Evolutionary conservation across 2,797 vertebrate species (phyloP), one percentile per base, ranked within the genome.

Genomic region (Hylomyscus alleni): DNA sequence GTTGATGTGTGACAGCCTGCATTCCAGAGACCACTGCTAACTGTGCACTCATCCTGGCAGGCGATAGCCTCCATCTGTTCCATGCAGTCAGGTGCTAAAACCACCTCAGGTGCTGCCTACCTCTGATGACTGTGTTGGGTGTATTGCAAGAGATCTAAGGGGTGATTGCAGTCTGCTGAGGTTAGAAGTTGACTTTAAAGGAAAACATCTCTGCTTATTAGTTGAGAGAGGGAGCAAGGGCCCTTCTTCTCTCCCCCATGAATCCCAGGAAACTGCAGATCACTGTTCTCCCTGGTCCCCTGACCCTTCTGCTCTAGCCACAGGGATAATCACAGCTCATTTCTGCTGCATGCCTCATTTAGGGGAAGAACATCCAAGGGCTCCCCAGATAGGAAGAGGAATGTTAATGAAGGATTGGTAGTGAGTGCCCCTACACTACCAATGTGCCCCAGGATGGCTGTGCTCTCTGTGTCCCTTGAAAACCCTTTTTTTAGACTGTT

Each of bases 341-440:
- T 97, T 95, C 85, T 94, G 89, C 92, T 90, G 73, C 44, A 37
- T 50, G 87, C 90, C 83, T 96, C 73, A 75, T 94, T 95, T 78
- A 69, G 89, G 90, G 78, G 73, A 94, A 78, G 76, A 95, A 73
- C 0, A 4, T 88, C 85, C 77, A 40, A 83, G 85, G 83, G 93
- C 58, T 96, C 77, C 62, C 90, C 54, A 88, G 93, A 69, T 58
- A 73, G 40, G 37, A 80, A 62, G 77, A 78, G 50, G 67, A 34
- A 91, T 83, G 84, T 60, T 81, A 91, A 90, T 83, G 54, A 69
- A 0, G 0, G 3, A 40, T 67, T 75, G 69, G 60, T 88, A 85
- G 17, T 26, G 95, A 72, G 75, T 95, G 86, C 73, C 56, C 29
- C 73, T 2, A 2, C 0, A 1, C 4, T 58, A 24, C 29, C 17